Base-by-base conservation (phyloP, 1,140 invertebrate species). In the Drosophila prosaltans region DNA sequence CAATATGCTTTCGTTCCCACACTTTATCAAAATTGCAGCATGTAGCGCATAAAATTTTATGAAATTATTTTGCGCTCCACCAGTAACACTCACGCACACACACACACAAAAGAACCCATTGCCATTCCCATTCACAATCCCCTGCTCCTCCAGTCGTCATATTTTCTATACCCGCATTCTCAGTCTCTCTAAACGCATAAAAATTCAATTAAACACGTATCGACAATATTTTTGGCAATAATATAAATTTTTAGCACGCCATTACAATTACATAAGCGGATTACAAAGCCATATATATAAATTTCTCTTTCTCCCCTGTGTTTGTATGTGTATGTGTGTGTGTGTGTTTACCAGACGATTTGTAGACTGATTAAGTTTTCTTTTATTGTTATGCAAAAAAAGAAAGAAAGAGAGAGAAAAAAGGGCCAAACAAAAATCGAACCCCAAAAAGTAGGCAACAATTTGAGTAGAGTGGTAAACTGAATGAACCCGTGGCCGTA, bases 201-300 rank as follows among this genome's bases (percentile, higher is more conserved):
- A 89, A 88, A 88, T 89, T 88, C 83, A 88, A 88, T 88, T 88
- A 88, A 88, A 88, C 83, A 88, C 84, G 84, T 88, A 89, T 83
- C 77, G 58, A 74, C 80, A 78, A 89, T 88, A 88, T 89, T 89
- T 86, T 83, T 51, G 79, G 80, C 80, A 88, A 70, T 86, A 68
- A 88, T 82, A 86, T 86, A 74, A 86, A 86, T 86, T 88, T 88
- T 88, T 83, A 88, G 86, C 83, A 80, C 80, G 84, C 69, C 80
- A 83, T 86, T 86, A 88, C 83, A 88, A 88, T 88, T 88, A 88
- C 84, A 83, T 80, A 89, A 88, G 72, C 80, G 73, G 83, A 88
- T 88, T 88, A 78, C 74, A 64, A 39, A 8, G 32, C 73, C 73
- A 75, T 70, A 71, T 72, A 66, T 36, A 5, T 24, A 10, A 7